Evolutionary conservation across 2,888 invertebrate genomes (phyloP).

Genomic region (Lasioglossum figueresi): DNA sequence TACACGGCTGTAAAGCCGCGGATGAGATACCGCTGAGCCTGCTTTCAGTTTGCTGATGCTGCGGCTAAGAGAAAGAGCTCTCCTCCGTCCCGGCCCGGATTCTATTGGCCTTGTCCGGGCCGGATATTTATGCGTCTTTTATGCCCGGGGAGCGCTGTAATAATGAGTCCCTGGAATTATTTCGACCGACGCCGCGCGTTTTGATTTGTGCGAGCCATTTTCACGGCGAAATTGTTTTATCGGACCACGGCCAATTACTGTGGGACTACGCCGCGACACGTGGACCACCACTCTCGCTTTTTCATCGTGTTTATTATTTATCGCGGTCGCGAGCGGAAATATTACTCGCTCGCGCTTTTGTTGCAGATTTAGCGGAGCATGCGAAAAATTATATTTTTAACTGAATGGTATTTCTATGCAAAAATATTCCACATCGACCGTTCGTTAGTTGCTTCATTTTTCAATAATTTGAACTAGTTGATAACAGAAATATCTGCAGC

Average conservation of each 20-base stretch:
- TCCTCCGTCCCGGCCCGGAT: background rate
- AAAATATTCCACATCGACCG: background rate
- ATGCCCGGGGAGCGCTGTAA: background rate
- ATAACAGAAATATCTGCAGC: background rate
- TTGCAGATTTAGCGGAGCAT: background rate
- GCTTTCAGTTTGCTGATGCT: slow-evolving; percentile 41
- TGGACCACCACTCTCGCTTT: background rate
- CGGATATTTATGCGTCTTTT: slow-evolving; percentile 32
- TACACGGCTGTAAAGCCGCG: slow-evolving; percentile 73
- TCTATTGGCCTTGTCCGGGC: slow-evolving; percentile 20
- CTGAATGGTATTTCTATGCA: background rate
- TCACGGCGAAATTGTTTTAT: slow-evolving; percentile 7
- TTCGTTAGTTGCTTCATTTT: background rate
- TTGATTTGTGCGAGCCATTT: background rate
- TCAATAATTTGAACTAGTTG: background rate
- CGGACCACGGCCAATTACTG: slow-evolving; percentile 4
- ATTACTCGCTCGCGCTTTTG: background rate
- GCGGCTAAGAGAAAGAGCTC: slow-evolving; percentile 12
- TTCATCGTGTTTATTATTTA: slow-evolving; percentile 8
- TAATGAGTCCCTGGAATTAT: slow-evolving; percentile 29
- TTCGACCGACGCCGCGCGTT: background rate
- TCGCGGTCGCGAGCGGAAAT: background rate
- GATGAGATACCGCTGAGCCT: slow-evolving; percentile 61
- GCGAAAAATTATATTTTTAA: background rate
- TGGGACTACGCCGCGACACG: background rate